Conservation (phyloP, 2,888 invertebrate species). For the Pachydiplax longipennis region DNA sequence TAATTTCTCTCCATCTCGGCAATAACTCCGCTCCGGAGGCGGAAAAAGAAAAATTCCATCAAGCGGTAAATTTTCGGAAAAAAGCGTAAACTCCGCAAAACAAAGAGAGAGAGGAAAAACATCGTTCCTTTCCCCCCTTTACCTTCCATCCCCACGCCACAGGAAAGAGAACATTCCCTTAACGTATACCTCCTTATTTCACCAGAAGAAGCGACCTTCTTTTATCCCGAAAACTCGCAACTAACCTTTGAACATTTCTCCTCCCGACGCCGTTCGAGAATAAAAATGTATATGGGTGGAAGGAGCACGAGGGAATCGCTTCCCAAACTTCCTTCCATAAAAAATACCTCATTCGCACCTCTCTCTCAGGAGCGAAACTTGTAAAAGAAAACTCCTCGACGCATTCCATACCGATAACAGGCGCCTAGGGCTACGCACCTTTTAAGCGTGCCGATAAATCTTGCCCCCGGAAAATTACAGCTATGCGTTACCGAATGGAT, state of each 20-base stretch:
- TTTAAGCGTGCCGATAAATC: slow-evolving; percentile 37
- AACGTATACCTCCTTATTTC: slow-evolving; percentile 23
- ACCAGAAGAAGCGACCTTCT: slow-evolving; percentile 2
- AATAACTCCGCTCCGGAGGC: too few relatives aligned
- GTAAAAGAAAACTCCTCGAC: background rate
- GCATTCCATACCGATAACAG: slow-evolving; percentile 47
- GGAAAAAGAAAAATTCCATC: too few relatives aligned
- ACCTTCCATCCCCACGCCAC: background rate
- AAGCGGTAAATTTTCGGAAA: too few relatives aligned
- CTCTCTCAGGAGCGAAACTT: background rate
- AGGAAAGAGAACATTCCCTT: background rate
- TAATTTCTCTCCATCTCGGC: too few relatives aligned
- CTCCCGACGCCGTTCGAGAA: background rate
- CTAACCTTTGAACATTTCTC: slow-evolving; percentile 29
- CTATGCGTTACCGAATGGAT: slow-evolving; percentile 30
- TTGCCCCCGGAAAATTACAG: slow-evolving; percentile 40
- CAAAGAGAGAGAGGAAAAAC: background rate
- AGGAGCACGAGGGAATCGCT: background rate
- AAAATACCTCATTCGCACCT: background rate
- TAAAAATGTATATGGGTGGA: background rate
- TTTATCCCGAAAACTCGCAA: slow-evolving; percentile 25
- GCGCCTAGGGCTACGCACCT: slow-evolving; percentile 11
- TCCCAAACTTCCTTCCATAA: background rate
- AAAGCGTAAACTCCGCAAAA: background rate
- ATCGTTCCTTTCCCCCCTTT: background rate